Percentiles rank a stretch among this genome's conserved stretches.
Conservation (phyloP, 2,888 invertebrate species). For the Eupithecia inturbata region DNA sequence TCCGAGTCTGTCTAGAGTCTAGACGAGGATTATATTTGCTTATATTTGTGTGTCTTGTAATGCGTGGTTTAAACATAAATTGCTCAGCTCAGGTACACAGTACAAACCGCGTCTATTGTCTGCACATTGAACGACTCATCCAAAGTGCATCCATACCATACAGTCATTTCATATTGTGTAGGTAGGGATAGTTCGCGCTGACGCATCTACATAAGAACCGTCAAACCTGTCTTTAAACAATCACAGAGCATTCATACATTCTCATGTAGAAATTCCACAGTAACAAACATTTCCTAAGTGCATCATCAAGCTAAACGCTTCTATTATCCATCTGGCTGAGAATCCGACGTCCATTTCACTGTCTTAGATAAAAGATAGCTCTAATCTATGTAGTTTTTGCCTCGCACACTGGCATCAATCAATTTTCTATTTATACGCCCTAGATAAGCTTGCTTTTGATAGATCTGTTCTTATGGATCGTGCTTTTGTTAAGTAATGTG, state of each 20-base stretch:
- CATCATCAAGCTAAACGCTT: conserved; percentile 30
- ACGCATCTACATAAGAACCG: conserved; percentile 3
- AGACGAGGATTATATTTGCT: background rate
- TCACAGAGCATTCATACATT: background rate
- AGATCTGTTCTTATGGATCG: conserved; percentile 18
- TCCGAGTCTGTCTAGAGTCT: background rate
- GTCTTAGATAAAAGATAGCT: conserved; percentile 28
- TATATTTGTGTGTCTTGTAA: background rate
- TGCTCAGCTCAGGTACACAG: background rate
- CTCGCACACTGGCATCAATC: conserved; percentile 35
- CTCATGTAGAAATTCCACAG: conserved; percentile 26
- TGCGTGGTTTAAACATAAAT: background rate
- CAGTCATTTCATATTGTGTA: background rate
- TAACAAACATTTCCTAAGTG: conserved; percentile 4
- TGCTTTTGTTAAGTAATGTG: background rate
- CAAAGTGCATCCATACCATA: background rate
- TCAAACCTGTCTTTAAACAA: background rate
- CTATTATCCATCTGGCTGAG: conserved; percentile 31
- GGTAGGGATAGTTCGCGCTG: conserved; percentile 3
- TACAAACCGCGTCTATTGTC: background rate
- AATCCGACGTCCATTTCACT: conserved; percentile 20
- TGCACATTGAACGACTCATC: background rate
- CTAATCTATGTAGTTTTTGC: conserved; percentile 42
- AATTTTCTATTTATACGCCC: conserved; percentile 42
- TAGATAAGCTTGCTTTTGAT: conserved; percentile 27